These are phyloP conservation scores for Lasius platythorax DNA, from an alignment of 2,888 invertebrate genomes.

Conservation along the genomic window DNA sequence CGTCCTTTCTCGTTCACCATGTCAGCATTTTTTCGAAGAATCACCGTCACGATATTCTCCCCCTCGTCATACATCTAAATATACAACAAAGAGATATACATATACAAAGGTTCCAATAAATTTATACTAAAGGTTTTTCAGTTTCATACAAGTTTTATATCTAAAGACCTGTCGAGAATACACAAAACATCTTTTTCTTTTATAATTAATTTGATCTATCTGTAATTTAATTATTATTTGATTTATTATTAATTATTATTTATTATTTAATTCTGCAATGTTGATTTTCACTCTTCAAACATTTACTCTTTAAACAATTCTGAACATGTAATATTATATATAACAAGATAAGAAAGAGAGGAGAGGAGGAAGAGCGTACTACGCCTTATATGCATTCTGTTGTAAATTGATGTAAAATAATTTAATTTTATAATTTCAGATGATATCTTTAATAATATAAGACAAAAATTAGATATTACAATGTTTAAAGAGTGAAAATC, in stretches of 20 bases:
- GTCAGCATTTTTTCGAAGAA: constrained; percentile 81
- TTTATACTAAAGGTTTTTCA: neutral
- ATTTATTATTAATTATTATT: neutral
- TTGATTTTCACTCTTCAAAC: no score
- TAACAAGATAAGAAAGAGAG: neutral
- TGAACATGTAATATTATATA: neutral
- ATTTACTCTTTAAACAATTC: no score
- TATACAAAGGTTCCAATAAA: neutral
- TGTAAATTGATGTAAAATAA: neutral
- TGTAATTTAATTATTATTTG: neutral
- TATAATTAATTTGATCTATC: neutral
- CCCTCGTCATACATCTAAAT: constrained; percentile 89
- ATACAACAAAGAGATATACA: neutral
- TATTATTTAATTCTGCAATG: neutral
- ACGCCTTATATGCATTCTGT: no score
- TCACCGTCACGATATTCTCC: constrained; percentile 88
- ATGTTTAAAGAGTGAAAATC: neutral
- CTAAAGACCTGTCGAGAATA: neutral
- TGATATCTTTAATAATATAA: neutral
- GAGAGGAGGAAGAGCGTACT: no score
- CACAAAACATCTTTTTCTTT: neutral
- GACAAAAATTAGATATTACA: neutral
- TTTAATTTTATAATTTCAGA: neutral
- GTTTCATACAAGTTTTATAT: no score
- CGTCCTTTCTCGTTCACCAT: constrained; percentile 81